Evolutionary conservation across 92 coral and sea anemone genomes (phyloP), one percentile per base, ranked within the genome.

Genomic region (Actinernus sp.): DNA sequence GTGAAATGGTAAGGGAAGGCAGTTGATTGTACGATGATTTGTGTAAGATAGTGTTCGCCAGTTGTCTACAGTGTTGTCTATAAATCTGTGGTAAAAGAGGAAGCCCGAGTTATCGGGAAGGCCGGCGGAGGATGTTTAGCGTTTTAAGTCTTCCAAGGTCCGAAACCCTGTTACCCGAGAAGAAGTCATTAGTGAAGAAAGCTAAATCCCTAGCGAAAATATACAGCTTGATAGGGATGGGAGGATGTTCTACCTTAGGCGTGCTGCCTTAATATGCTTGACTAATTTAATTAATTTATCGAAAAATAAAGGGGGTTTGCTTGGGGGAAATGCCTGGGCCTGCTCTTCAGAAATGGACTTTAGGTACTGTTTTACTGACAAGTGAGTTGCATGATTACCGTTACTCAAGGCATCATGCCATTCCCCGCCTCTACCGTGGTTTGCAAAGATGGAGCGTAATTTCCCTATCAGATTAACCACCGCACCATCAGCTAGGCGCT

Each of bases 281-380:
- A 66, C 73, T 31, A 59, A 11, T 30, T 51, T 39, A 19, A 9
- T 29, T 29, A 64, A 68, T 59, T 60, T 75, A 25, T 68, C 79
- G 49, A 83, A 68, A 25, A 74, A 74, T 23, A 73, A 44, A 19
- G 78, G 83, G 26, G 67, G n/a, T n/a, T 36, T 78, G 71, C 22
- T 36, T 29, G 49, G 71, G 36, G 18, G 64, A 2, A 1, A 26
- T 24, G 85, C 61, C 31, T 55, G 28, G 2, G 78, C 75, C 33
- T 78, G 84, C 39, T 77, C 84, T 18, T 14, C 44, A 10, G 51
- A 53, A 45, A 66, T 34, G 4, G 68, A 63, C 0, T 65, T 65
- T 0, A 79, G 73, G 41, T 70, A 69, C 24, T 23, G 21, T 21
- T 48, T 54, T 2, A 61, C 73, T 16, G 43, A 17, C 6, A 1